Base-by-base conservation (phyloP, 2,888 invertebrate genomes). In the Eristalinus aeneus region DNA sequence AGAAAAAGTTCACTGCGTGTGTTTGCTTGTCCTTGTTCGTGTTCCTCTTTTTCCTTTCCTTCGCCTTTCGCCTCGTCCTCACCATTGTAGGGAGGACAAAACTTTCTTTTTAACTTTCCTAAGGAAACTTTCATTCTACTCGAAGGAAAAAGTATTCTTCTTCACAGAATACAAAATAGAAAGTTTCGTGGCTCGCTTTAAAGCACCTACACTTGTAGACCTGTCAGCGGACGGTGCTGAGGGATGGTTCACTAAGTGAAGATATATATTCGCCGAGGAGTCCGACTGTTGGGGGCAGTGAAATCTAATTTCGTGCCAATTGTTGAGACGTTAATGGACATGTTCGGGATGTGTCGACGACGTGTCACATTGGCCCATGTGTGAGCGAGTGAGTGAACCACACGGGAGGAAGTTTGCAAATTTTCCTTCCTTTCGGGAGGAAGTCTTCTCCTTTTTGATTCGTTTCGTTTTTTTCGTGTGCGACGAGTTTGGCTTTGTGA, bases 311-410 rank as follows among this genome's bases (percentile, higher is more conserved):
- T 76, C 46, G 67, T 63, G 80, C 72, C 75, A 72, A 85, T 80
- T 85, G 71, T 76, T 85, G 63, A 67, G 76, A 76, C 80, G 72
- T 58, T 76, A 85, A 85, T 72, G 63, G 75, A 85, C 67, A 68
- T 80, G 75, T 75, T 68, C 20, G 72, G 36, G 76, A 58, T 67
- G 84, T 64, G 32, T 69, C 16, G 54, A 79, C 56, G 71, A 80
- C 75, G 84, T 84, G 75, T 60, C 74, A 53, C 56, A 67, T 34
- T 67, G n/a, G 32, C 46, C 2, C 27, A 27, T 27, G 27, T 27
- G 27, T 5, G 2, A 27, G 27, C 27, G 27, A 27, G 5, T 27
- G 27, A 3, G 27, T 27, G 27, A n/a, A n/a, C 27, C 27, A 27
- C 67, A 67, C 34, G 34, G 60, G 32, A 60, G 60, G 32, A 75